A percentile compares a stretch with the other conserved stretches of the same genome.
Evolutionary conservation across 2,797 vertebrate species (phyloP).

Genomic region (Benthosema pterotum): DNA sequence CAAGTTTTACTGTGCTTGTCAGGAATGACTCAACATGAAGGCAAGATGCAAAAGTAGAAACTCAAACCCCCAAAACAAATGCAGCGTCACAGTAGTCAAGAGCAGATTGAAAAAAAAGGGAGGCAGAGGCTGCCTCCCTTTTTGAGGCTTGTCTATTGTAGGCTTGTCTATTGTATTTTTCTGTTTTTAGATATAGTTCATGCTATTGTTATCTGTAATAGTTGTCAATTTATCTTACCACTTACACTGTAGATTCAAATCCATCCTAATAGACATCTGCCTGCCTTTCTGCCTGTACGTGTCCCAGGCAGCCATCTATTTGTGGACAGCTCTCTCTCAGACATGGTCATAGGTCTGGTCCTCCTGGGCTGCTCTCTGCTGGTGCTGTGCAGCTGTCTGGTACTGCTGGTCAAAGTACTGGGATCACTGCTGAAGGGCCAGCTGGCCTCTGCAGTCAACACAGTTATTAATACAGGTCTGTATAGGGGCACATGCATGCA

Average conservation of each 20-base stretch:
- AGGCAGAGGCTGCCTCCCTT: no score
- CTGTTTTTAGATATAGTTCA: not conserved
- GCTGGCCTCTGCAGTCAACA: constrained; percentile 49
- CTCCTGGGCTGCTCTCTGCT: constrained; percentile 53
- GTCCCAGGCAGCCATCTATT: constrained; percentile 56
- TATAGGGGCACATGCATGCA: not conserved
- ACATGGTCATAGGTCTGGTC: constrained; percentile 57
- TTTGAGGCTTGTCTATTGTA: no score
- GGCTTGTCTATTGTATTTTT: not conserved
- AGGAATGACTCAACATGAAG: no score
- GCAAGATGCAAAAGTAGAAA: no score
- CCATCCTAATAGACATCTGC: not conserved
- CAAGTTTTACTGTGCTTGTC: no score
- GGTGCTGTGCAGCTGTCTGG: constrained; percentile 55
- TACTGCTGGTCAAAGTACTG: constrained; percentile 60
- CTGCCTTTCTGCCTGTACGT: not conserved
- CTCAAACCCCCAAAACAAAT: no score
- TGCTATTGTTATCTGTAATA: no score
- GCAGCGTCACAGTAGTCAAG: no score
- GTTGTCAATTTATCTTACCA: no score
- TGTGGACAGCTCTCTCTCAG: constrained; percentile 51
- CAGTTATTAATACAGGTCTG: constrained; percentile 55
- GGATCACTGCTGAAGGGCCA: constrained; percentile 56
- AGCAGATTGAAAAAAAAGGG: no score
- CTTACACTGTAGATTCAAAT: no score